Evolutionary conservation across 2,797 vertebrate species (phyloP).

Genomic region (Ceyx erithaca): DNA sequence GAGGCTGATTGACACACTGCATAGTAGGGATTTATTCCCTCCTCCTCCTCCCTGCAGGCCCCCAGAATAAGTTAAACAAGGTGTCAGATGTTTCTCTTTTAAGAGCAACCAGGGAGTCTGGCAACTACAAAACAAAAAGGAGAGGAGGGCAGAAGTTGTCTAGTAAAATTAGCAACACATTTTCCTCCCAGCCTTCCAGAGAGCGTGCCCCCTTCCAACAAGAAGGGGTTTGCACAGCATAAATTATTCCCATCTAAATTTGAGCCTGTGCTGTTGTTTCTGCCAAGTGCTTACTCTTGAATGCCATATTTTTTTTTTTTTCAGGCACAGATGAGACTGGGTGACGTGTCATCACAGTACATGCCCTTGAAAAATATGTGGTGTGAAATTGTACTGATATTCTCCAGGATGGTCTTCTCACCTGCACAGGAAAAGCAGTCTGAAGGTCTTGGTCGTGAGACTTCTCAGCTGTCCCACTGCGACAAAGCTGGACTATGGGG

Average conservation of each 20-base stretch:
- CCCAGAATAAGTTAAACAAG: slow-evolving; percentile 38
- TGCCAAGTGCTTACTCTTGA: slow-evolving; percentile 37
- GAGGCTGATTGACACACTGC: neutral
- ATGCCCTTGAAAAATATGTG: neutral
- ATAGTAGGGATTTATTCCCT: neutral
- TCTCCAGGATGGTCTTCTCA: neutral
- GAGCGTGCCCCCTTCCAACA: neutral
- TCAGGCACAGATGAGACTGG: slow-evolving; percentile 11
- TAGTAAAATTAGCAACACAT: slow-evolving; percentile 64
- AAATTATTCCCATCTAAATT: slow-evolving; percentile 50
- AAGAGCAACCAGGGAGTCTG: slow-evolving; percentile 53
- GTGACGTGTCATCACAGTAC: slow-evolving; percentile 41
- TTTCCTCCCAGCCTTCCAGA: slow-evolving; percentile 51
- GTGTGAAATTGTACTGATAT: neutral
- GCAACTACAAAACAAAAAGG: slow-evolving; percentile 47
- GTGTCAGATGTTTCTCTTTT: slow-evolving; percentile 55
- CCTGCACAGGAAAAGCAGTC: accelerated
- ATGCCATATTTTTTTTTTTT: slow-evolving; percentile 28
- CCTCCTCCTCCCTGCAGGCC: neutral
- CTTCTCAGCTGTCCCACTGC: accelerated
- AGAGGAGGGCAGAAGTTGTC: slow-evolving; percentile 46
- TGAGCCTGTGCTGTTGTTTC: neutral
- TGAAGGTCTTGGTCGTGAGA: neutral
- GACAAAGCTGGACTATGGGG: neutral
- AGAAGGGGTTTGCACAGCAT: neutral